Base-by-base conservation (phyloP, 2,113 vertebrate genomes). In the Callionymus lyra region DNA sequence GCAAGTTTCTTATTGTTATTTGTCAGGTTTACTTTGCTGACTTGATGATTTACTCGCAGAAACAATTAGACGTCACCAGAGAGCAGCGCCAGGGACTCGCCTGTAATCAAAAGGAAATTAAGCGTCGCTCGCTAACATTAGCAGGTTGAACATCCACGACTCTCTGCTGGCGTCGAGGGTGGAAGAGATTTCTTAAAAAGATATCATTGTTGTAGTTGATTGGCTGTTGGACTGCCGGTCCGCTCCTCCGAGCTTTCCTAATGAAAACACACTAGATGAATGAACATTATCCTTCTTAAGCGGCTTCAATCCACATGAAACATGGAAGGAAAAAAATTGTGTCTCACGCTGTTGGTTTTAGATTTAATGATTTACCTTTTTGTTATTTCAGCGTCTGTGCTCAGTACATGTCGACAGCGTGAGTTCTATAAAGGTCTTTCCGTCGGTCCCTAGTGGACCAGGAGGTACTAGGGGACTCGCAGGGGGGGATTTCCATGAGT, bases 401-500 rank as follows among this genome's bases (percentile, higher is more conserved):
- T 27, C 21, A 4, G 21, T 8, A n/a, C 21, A 27, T 27, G 81
- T 82, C 51, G 74, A 79, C 73, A 76, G 73, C 60, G 60, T 84
- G 84, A 84, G 85, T 86, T 85, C 83, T 84, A 86, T 84, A 66
- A 84, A 80, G 81, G 72, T 81, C 76, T 81, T 81, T 75, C 56
- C 63, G 59, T 61, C 55, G 18, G 67, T 81, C 70, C 77, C 80
- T 35, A 50, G 65, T 76, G 70, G 61, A 61, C 56, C 45, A 34
- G 12, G 44, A 58, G 53, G 61, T 63, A 44, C 10, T 34, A 37
- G 43, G 21, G 34, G 44, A 41, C 32, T 12, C 11, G 11, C 38
- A 2, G n/a, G 19, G 9, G 42, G 4, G 18, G 13, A n/a, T 39
- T 83, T 84, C 41, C 15, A 62, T 83, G 73, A 82, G 68, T 57